Base-by-base conservation (phyloP, 2,113 vertebrate species). In the Promerops cafer region DNA sequence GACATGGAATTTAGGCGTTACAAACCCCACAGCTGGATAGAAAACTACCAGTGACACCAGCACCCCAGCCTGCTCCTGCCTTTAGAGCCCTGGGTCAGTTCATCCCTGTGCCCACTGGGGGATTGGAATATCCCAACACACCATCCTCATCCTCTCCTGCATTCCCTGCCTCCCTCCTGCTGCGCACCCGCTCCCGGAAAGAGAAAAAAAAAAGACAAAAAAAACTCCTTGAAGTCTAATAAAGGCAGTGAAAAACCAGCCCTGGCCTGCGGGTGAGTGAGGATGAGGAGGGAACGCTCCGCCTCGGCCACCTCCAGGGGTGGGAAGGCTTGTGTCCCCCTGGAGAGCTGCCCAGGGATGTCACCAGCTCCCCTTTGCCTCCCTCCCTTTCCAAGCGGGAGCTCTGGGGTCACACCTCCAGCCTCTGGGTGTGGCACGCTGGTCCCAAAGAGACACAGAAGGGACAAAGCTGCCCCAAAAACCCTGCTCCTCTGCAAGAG, bases 401-500 rank as follows among this genome's bases (percentile, higher is more conserved):
- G 66, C 57, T 45, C 40, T 5, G 2, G 47, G 64, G 35, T 35
- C 6, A 1, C 1, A 2, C 24, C 42, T 7, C 2, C 44, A 15
- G 74, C 68, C n/a, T 18, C 39, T 5, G 27, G 21, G 27, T 0
- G 2, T 0, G 7, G 31, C 49, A 24, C 13, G 5, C 16, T 0
- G 23, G n/a, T 30, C 33, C 65, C 3, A 0, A 30, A 47, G 27
- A 50, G 75, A 14, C 3, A 4, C 7, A 3, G 13, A 21, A 56
- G 37, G 59, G 53, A 35, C 59, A 8, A 40, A 77, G 18, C 69
- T 13, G 16, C 59, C 75, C 3, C 2, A 17, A 28, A 47, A 82
- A 23, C 9, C 37, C 89, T 6, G 3, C 71, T 59, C 3, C 44
- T 7, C 18, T 27, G 24, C 50, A 7, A 1, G 39, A 42, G 56